Percentiles rank a stretch among this genome's conserved stretches.
These are phyloP conservation scores for Glossosoma conforme DNA, from an alignment of 1,140 invertebrate genomes.

Conservation along the genomic window DNA sequence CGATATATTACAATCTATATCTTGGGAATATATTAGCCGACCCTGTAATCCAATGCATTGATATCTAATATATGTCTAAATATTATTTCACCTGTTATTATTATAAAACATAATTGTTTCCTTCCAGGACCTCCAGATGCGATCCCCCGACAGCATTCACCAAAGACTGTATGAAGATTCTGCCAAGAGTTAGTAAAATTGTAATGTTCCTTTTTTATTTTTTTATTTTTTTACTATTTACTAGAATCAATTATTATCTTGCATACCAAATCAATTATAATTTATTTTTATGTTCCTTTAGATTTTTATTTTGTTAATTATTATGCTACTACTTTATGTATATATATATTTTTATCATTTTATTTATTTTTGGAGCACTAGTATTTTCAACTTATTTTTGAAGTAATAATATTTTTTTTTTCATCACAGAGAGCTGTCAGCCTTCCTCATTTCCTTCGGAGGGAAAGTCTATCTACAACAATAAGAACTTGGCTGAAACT, in stretches of 20 bases:
- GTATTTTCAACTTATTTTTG: constrained; percentile 3
- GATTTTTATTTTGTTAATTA: constrained; percentile 1
- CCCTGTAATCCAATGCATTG: too few species aligned
- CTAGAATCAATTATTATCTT: too few species aligned
- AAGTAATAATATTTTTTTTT: constrained; percentile 11
- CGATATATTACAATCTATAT: too few species aligned
- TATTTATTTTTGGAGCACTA: background rate
- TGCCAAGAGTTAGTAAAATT: constrained; percentile 32
- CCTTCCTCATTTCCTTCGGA: constrained; percentile 17
- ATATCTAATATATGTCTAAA: too few species aligned
- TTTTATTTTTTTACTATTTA: constrained; percentile 14
- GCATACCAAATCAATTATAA: too few species aligned
- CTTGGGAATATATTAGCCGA: too few species aligned
- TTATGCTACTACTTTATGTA: background rate
- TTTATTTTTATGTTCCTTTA: constrained; percentile 4
- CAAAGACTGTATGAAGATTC: constrained; percentile 24
- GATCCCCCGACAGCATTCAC: constrained; percentile 17
- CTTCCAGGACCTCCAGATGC: constrained; percentile 28
- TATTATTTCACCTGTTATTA: too few species aligned
- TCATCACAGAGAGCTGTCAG: constrained; percentile 18
- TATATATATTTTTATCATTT: constrained; percentile 1
- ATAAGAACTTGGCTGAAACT: constrained; percentile 5
- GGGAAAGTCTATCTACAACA: constrained; percentile 9
- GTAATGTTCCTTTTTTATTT: constrained; percentile 26
- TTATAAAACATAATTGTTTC: background rate